Conservation (phyloP, 2,113 vertebrate genomes). For the Microtus richardsoni region DNA sequence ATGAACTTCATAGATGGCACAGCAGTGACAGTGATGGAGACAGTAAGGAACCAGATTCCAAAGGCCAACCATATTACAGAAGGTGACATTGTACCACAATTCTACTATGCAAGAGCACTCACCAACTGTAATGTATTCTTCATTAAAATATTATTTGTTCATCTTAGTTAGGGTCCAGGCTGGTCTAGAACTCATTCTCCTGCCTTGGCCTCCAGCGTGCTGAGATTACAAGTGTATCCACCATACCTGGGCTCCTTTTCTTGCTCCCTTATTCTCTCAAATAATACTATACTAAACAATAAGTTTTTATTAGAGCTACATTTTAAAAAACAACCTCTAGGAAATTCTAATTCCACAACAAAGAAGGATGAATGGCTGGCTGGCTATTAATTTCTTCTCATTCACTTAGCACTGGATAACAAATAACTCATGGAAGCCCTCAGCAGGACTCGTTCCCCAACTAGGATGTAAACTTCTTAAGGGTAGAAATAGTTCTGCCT, state of each 20-base stretch:
- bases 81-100: not conserved
- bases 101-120: not conserved
- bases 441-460: not conserved
- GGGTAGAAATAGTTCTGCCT: not conserved
- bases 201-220: not conserved
- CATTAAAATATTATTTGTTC: not conserved
- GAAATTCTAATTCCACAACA: not conserved
- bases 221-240: not conserved
- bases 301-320: slow-evolving; percentile 3
- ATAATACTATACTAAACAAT: not conserved
- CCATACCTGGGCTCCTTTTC: not conserved
- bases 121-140: not conserved
- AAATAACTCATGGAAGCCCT: not conserved
- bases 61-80: not conserved
- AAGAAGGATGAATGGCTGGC: not conserved
- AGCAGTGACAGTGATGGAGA: not conserved
- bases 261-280: not conserved
- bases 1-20: not conserved
- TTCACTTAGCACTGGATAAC: not conserved
- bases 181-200: not conserved
- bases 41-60: not conserved
- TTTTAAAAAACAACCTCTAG: slow-evolving; percentile 46
- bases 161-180: not conserved
- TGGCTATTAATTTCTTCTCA: not conserved
- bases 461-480: not conserved